Evolutionary conservation across 1,140 invertebrate species (phyloP).

Genomic region (Lasioglossum albipes): DNA sequence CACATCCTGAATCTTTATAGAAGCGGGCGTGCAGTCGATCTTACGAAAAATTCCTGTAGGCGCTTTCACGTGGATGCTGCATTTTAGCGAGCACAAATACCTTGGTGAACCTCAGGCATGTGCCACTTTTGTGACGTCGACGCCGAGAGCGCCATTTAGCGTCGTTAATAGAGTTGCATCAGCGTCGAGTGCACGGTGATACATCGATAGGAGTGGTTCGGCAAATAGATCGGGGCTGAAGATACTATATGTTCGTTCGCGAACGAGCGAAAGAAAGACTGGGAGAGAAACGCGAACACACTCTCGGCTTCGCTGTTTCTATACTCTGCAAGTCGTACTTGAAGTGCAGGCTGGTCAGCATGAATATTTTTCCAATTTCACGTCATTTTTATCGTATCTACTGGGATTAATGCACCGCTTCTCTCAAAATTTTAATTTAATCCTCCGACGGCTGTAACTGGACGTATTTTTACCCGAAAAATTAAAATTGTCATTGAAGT

Average conservation of each 20-base stretch:
- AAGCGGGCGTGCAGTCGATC: slow-evolving; percentile 13
- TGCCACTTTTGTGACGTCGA: slow-evolving; percentile 51
- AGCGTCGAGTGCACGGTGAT: slow-evolving; percentile 46
- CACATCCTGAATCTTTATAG: slow-evolving; percentile 26
- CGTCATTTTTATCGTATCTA: too few relatives aligned
- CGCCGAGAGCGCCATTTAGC: slow-evolving; percentile 52
- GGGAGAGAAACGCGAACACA: too few relatives aligned
- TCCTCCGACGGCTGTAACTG: too few relatives aligned
- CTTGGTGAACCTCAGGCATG: slow-evolving; percentile 16
- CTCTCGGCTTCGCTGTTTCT: slow-evolving; percentile 28
- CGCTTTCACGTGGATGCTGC: slow-evolving; percentile 23
- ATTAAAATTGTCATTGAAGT: too few relatives aligned
- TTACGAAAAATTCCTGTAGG: slow-evolving; percentile 4
- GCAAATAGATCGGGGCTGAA: slow-evolving; percentile 61
- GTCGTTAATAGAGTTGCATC: slow-evolving; percentile 62
- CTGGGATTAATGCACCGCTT: too few relatives aligned
- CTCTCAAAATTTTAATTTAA: too few relatives aligned
- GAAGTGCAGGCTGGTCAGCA: slow-evolving; percentile 6
- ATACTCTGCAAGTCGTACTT: not conserved
- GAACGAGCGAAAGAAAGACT: slow-evolving; percentile 14
- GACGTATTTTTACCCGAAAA: too few relatives aligned
- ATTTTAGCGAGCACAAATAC: slow-evolving; percentile 35
- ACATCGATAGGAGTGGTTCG: slow-evolving; percentile 63
- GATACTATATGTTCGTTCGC: slow-evolving; percentile 36
- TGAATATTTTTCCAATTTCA: not conserved